Percentiles rank a stretch among this genome's conserved stretches.
Conservation (phyloP, 2,797 vertebrate genomes). For the Margarornis squamiger region DNA sequence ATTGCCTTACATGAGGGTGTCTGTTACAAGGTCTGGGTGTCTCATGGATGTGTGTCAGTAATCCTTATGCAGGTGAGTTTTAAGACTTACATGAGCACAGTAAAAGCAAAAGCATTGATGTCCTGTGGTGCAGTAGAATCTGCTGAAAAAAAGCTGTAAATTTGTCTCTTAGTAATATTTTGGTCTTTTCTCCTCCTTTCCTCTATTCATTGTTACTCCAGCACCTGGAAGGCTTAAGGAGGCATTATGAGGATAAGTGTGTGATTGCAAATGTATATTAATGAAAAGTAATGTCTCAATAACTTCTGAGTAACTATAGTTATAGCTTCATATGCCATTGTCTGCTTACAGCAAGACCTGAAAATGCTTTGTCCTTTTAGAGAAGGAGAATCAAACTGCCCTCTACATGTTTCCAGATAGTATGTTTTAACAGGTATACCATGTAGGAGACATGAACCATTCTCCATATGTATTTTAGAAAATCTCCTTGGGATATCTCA, state of each 20-base stretch:
- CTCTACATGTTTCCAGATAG: background rate
- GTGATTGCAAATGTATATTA: background rate
- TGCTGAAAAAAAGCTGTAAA: background rate
- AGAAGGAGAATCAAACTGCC: background rate
- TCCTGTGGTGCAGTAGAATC: background rate
- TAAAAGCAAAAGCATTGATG: background rate
- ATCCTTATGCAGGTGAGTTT: background rate
- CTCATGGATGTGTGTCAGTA: background rate
- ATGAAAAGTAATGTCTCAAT: background rate
- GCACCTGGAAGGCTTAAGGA: background rate
- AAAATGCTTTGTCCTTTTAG: background rate
- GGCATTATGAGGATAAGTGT: background rate
- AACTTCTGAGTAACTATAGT: background rate
- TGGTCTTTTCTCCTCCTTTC: background rate
- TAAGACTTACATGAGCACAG: background rate
- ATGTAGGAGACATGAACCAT: background rate
- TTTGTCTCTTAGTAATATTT: background rate
- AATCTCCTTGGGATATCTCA: constrained; percentile 42
- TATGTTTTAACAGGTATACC: background rate
- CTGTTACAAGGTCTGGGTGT: background rate
- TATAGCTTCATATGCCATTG: background rate
- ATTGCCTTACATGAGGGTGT: background rate
- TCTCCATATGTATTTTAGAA: constrained; percentile 20
- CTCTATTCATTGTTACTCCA: background rate
- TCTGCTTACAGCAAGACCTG: background rate